Percentiles rank a stretch among this genome's conserved stretches.
Conservation (phyloP, 2,888 invertebrate genomes). For the Erebia ligea region DNA sequence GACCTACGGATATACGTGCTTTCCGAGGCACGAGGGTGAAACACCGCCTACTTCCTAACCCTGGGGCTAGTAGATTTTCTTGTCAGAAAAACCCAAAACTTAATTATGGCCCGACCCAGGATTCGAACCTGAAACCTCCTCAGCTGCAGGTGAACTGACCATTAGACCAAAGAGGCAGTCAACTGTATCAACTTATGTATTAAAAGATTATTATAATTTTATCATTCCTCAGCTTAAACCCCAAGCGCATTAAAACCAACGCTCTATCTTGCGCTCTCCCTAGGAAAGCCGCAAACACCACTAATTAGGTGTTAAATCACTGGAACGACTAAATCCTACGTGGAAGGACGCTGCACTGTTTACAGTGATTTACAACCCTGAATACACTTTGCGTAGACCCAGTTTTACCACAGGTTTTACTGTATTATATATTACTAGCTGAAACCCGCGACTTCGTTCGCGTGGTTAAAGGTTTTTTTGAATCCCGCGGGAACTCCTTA, state of each 20-base stretch:
- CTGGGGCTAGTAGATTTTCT: no score
- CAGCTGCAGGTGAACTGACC: no score
- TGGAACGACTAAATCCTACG: constrained; percentile 62
- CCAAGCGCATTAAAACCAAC: constrained; percentile 29
- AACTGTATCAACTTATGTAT: not conserved
- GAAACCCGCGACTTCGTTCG: no score
- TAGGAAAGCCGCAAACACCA: constrained; percentile 53
- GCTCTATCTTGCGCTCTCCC: constrained; percentile 46
- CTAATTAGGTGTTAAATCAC: constrained; percentile 82
- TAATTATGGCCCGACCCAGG: no score
- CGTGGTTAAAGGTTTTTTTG: not conserved
- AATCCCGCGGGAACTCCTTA: no score
- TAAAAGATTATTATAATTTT: not conserved
- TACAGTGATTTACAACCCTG: constrained; percentile 72
- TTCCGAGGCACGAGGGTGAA: no score
- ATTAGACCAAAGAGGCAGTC: no score
- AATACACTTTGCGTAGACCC: constrained; percentile 13
- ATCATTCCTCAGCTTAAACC: constrained; percentile 5
- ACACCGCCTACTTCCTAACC: no score
- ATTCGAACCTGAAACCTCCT: no score
- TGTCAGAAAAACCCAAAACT: no score
- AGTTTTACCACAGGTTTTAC: not conserved
- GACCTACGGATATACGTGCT: no score
- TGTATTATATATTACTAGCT: no score
- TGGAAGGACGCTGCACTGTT: constrained; percentile 55